Evolutionary conservation across 2,113 vertebrate species (phyloP).

Genomic region (Jaculus jaculus): DNA sequence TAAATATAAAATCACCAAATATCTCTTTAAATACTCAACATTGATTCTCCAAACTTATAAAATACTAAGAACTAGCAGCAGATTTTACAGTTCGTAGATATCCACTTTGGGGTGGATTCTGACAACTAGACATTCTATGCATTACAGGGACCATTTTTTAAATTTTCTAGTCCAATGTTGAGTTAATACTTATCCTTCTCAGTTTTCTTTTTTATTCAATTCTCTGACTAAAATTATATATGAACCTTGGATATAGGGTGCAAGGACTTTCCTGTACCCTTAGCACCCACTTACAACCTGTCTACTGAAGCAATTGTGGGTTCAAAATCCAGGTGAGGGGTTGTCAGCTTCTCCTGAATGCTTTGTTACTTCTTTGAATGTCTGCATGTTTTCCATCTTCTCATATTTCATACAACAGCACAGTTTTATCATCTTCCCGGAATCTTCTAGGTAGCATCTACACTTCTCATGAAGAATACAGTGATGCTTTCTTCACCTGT

Average conservation of each 20-base stretch:
- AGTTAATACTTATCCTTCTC: too few relatives aligned
- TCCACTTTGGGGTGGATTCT: background rate
- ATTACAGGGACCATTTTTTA: background rate
- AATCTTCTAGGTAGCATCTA: conserved; percentile 14
- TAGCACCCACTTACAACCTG: background rate
- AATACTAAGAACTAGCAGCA: background rate
- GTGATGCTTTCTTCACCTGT: background rate
- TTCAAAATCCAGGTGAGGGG: background rate
- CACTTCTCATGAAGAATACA: conserved; percentile 1
- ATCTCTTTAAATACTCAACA: conserved; percentile 19
- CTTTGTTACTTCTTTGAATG: background rate
- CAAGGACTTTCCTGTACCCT: too few relatives aligned
- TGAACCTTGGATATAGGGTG: too few relatives aligned
- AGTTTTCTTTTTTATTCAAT: too few relatives aligned
- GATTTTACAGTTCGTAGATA: background rate
- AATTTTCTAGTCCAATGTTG: background rate
- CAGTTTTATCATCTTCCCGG: background rate
- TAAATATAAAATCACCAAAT: background rate
- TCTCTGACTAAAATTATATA: background rate
- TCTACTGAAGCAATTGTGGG: background rate
- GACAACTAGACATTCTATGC: background rate
- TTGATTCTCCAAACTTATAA: background rate
- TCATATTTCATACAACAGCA: background rate
- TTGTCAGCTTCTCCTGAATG: background rate
- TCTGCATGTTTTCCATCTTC: background rate